phyloP scores from a whole-genome alignment of 2,888 invertebrate species.

The Drosophila phalerata region DNA sequence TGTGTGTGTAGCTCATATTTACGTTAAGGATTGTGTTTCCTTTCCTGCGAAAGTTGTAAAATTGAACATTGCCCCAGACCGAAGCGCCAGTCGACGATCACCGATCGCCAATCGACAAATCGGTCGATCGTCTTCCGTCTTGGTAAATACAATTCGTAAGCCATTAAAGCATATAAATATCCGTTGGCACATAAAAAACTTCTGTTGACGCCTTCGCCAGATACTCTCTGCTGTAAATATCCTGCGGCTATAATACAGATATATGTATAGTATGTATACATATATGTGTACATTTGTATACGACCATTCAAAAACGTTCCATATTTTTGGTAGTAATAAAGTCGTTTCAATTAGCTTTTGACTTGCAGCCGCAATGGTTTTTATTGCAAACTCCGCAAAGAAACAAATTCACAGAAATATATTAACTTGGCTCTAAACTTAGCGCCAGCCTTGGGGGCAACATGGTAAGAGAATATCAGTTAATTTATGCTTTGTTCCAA shows the following conservation, averaged over 20 bases:
- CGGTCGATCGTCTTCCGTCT: conserved; percentile 25
- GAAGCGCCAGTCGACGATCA: conserved; percentile 35
- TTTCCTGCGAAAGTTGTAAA: conserved; percentile 79
- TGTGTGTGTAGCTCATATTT: conserved; percentile 43
- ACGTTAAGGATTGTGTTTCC: conserved; percentile 68
- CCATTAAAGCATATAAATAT: conserved; percentile 52
- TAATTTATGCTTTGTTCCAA: conserved; percentile 38
- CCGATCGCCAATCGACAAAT: not conserved
- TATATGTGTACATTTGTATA: not conserved
- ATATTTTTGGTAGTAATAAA: conserved; percentile 70
- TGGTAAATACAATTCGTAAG: conserved; percentile 59
- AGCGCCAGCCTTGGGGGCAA: conserved; percentile 67
- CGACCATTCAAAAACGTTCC: conserved; percentile 26
- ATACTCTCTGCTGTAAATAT: conserved; percentile 30
- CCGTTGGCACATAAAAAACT: conserved; percentile 74
- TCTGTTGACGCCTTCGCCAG: conserved; percentile 70
- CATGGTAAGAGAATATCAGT: conserved; percentile 15
- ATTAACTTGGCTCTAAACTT: conserved; percentile 43
- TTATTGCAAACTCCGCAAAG: conserved; percentile 25
- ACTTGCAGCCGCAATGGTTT: conserved; percentile 40
- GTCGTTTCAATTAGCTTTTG: conserved; percentile 74
- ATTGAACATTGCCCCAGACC: conserved; percentile 23
- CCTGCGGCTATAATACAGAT: conserved; percentile 42
- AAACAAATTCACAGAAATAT: conserved; percentile 6
- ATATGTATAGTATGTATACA: not conserved